Conservation (phyloP, 2,888 invertebrate genomes). For the Neoascia interrupta region DNA sequence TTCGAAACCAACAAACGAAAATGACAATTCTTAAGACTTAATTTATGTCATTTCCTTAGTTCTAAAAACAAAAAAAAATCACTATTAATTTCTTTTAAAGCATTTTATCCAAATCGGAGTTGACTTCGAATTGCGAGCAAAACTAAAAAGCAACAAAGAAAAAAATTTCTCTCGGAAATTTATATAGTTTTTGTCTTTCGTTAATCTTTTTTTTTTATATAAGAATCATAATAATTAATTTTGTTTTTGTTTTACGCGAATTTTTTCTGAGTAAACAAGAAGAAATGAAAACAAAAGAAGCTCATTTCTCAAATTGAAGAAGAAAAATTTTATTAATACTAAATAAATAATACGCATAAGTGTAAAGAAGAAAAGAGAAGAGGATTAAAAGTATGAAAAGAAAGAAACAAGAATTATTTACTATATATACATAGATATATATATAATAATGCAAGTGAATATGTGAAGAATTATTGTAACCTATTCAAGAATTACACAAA, state of each 20-base stretch:
- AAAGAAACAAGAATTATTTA: constrained; percentile 69
- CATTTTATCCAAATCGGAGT: constrained; percentile 66
- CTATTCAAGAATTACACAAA: constrained; percentile 69
- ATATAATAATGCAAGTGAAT: constrained; percentile 67
- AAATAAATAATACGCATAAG: constrained; percentile 69
- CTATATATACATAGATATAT: constrained; percentile 67
- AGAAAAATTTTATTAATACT: constrained; percentile 67
- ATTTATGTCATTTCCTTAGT: constrained; percentile 51
- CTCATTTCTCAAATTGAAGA: constrained; percentile 68
- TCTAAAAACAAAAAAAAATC: constrained; percentile 39
- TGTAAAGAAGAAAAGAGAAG: constrained; percentile 70
- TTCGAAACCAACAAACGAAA: constrained; percentile 34
- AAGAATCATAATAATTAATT: constrained; percentile 49
- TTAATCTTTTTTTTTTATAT: constrained; percentile 36
- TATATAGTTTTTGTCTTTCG: constrained; percentile 44
- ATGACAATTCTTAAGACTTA: constrained; percentile 55
- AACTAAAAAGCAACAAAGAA: constrained; percentile 27
- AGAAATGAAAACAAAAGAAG: constrained; percentile 67
- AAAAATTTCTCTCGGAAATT: constrained; percentile 47
- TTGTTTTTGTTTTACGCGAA: constrained; percentile 66
- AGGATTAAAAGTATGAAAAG: constrained; percentile 49
- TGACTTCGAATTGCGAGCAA: constrained; percentile 57
- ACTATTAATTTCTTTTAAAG: constrained; percentile 45
- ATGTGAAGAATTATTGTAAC: constrained; percentile 69
- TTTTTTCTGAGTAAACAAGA: constrained; percentile 68